These are phyloP conservation scores for Papilio helenus DNA, from an alignment of 1,140 invertebrate species.

Conservation along the genomic window DNA sequence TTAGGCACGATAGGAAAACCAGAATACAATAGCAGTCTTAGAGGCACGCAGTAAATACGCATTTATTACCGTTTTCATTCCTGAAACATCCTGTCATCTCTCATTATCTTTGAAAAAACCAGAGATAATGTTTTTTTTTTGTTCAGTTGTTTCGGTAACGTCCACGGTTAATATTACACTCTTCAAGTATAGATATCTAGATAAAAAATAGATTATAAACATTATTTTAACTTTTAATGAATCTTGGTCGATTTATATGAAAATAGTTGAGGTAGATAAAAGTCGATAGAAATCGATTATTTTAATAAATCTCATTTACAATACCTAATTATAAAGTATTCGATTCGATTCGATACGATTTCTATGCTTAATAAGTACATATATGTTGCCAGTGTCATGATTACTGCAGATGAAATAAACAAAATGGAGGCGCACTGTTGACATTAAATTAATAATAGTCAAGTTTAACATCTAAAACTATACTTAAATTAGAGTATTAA, in stretches of 20 bases:
- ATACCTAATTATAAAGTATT: not conserved
- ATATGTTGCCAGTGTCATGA: not conserved
- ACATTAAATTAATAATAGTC: too few relatives aligned
- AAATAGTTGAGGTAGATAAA: slow-evolving; percentile 39
- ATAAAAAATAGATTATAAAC: slow-evolving; percentile 22
- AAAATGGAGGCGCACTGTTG: too few relatives aligned
- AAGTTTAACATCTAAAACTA: too few relatives aligned
- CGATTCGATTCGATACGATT: too few relatives aligned
- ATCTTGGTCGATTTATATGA: slow-evolving; percentile 22
- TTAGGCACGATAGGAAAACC: slow-evolving; percentile 22
- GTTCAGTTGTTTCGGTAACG: not conserved
- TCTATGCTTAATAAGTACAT: not conserved
- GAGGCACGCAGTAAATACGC: slow-evolving; percentile 17
- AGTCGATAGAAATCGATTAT: not conserved
- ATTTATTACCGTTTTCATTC: not conserved
- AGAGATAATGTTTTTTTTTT: not conserved
- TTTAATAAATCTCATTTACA: slow-evolving; percentile 2
- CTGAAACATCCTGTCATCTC: not conserved
- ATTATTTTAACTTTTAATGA: not conserved
- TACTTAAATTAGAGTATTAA: not conserved
- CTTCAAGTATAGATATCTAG: not conserved
- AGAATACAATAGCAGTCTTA: slow-evolving; percentile 30
- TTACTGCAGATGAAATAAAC: not conserved
- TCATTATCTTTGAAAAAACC: not conserved
- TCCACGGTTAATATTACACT: not conserved